phyloP scores from a whole-genome alignment of 2,113 vertebrate genomes.

The Acrocephalus kingi region DNA sequence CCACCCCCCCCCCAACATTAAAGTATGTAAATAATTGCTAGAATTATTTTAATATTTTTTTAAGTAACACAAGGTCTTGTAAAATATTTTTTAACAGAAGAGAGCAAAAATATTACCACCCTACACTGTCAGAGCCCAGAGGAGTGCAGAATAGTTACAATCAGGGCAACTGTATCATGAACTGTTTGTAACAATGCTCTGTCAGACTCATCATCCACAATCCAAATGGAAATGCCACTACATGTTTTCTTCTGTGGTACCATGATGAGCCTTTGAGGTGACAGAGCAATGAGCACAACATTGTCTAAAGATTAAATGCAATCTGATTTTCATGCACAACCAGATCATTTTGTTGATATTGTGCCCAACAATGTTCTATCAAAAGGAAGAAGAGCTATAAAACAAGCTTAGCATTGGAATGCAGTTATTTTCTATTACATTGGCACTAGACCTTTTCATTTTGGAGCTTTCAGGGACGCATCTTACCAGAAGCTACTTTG shows the following conservation, averaged over 20 bases:
- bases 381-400: slow-evolving; percentile 50
- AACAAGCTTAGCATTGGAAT: slow-evolving; percentile 24
- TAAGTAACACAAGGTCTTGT: not conserved
- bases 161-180: not conserved
- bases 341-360: slow-evolving; percentile 24
- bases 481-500: not conserved
- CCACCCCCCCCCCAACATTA: not conserved
- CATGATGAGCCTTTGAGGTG: not conserved
- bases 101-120: not conserved
- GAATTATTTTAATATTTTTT: not conserved
- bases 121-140: not conserved
- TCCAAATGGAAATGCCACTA: slow-evolving; percentile 2
- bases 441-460: not conserved
- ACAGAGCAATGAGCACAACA: slow-evolving; percentile 9
- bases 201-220: not conserved
- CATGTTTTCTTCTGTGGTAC: not conserved
- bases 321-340: slow-evolving; percentile 53
- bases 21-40: not conserved
- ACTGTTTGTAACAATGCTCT: not conserved
- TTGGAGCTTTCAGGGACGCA: not conserved
- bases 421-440: not conserved
- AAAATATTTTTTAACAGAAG: not conserved
- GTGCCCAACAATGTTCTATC: slow-evolving; percentile 14
- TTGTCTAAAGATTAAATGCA: slow-evolving; percentile 7
- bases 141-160: not conserved